These are phyloP conservation scores for Drosophila tanythrix DNA, from an alignment of 2,888 invertebrate species.

Conservation along the genomic window DNA sequence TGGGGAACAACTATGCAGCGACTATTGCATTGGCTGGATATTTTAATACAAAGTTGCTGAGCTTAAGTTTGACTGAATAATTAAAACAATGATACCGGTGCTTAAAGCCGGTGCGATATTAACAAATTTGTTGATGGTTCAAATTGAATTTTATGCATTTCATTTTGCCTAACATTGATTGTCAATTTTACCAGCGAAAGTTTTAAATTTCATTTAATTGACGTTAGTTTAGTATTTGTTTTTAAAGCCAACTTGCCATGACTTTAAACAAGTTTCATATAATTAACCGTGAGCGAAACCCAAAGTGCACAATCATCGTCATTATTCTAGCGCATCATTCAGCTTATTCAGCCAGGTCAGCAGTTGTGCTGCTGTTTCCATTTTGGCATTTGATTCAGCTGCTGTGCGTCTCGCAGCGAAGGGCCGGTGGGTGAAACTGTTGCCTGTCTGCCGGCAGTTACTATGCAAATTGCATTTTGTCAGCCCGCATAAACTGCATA, in stretches of 20 bases:
- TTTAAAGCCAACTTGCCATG: background rate
- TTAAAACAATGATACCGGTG: background rate
- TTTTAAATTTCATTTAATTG: background rate
- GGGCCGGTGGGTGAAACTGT: background rate
- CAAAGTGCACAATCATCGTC: constrained; percentile 47
- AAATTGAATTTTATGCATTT: background rate
- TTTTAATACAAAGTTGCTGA: background rate
- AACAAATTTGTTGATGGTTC: background rate
- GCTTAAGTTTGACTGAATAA: background rate
- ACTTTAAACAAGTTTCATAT: constrained; percentile 24
- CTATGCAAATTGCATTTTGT: constrained; percentile 50
- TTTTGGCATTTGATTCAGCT: background rate
- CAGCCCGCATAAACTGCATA: constrained; percentile 43
- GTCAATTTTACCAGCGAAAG: background rate
- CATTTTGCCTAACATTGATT: background rate
- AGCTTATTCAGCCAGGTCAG: constrained; percentile 41
- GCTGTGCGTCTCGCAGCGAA: background rate
- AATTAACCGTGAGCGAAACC: constrained; percentile 26
- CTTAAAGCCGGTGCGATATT: background rate
- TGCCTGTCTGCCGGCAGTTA: constrained; percentile 18
- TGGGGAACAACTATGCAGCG: background rate
- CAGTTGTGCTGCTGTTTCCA: constrained; percentile 16
- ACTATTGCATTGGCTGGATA: constrained; percentile 31
- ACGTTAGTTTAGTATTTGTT: background rate
- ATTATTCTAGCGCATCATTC: constrained; percentile 33